These are phyloP conservation scores for Drusus annulatus DNA, from an alignment of 1,140 invertebrate genomes.

Conservation along the genomic window DNA sequence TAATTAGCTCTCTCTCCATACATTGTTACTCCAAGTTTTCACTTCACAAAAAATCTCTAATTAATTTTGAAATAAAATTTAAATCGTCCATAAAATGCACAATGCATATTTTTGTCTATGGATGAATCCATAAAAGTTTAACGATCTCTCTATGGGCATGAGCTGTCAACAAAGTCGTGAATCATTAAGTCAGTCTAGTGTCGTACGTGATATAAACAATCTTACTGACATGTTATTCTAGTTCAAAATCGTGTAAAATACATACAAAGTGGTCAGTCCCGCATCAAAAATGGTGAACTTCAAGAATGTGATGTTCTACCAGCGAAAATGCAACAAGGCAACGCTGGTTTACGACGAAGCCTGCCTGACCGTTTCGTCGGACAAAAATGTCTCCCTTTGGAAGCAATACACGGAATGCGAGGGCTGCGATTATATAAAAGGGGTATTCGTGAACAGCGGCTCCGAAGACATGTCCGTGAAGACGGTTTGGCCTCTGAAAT, in stretches of 20 bases:
- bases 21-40: too few species aligned
- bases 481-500: constrained; percentile 64
- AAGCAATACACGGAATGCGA: constrained; percentile 51
- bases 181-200: background rate
- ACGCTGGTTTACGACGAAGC: constrained; percentile 50
- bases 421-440: constrained; percentile 46
- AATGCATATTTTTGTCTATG: too few species aligned
- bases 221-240: constrained; percentile 19
- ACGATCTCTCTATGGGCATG: too few species aligned
- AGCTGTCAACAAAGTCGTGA: too few species aligned
- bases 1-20: too few species aligned
- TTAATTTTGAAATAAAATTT: too few species aligned
- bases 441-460: constrained; percentile 47
- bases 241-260: constrained; percentile 6
- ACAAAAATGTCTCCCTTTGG: constrained; percentile 47
- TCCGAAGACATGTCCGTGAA: constrained; percentile 59
- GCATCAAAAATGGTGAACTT: constrained; percentile 48
- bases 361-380: constrained; percentile 40
- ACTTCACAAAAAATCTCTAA: too few species aligned
- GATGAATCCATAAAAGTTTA: too few species aligned
- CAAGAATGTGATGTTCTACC: constrained; percentile 53
- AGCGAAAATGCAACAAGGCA: constrained; percentile 45
- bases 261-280: background rate
- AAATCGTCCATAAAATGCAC: too few species aligned
- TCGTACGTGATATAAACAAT: constrained; percentile 12